Evolutionary conservation across 2,888 invertebrate genomes (phyloP), one percentile per base, ranked within the genome.

Genomic region (Thereva nobilitata): DNA sequence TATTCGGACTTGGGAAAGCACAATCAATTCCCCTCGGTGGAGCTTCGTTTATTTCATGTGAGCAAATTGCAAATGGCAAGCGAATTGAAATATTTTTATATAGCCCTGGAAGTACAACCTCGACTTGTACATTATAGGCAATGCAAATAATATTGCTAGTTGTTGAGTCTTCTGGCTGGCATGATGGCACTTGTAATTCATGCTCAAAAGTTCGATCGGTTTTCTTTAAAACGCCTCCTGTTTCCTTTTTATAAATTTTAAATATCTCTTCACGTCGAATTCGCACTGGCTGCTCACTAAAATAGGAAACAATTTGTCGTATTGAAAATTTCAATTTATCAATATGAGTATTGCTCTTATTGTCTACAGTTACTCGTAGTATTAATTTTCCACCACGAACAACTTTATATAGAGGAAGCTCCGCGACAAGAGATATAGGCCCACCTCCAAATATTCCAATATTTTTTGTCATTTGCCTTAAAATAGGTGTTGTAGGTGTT

Each of bases 151-250:
- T 77, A 4, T 74, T 75, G 38, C 78, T 78, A 7, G 72, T 64
- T 9, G 74, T 70, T 45, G 72, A 74, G 64, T 79, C 79, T 4
- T 76, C 73, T 2, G 80, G 80, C 59, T 78, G 80, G 5, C 77
- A 75, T 4, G 75, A 74, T 23, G 80, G 81, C 68, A 80, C 73
- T 1, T 77, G 73, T 45, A 80, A 71, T 64, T 79, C 79, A 59
- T 81, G 79, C 45, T 81, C 80, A 71, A 80, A 81, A 37, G 76
- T 76, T 34, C 80, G 76, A 64, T 79, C 79, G 12, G 77, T 77
- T 71, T 80, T 80, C 70, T 80, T 80, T 12, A 77, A 75, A 55
- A 80, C 79, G 0, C 79, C 75, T 1, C 80, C 80, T 1, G 80
- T 78, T 72, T 80, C 81, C 71, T 80, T 80, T 52, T 73, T 78